phyloP scores from a whole-genome alignment of 2,797 vertebrate genomes.

The Cossypha dichroa region DNA sequence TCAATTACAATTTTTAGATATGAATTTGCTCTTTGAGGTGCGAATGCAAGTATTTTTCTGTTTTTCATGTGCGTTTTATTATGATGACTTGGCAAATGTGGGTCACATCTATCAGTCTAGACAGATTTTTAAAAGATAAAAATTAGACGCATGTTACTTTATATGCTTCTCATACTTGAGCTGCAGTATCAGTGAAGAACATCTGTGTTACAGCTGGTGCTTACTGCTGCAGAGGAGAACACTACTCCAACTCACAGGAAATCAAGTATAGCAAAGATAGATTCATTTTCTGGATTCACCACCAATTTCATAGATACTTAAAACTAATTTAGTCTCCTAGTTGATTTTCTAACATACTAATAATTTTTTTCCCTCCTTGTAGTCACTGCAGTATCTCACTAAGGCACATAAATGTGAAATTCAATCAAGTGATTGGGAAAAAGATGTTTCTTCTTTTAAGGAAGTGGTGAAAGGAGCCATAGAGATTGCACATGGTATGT shows the following conservation, averaged over 20 bases:
- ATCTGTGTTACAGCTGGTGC: constrained; percentile 71
- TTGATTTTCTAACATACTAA: not conserved
- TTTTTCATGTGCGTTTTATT: constrained; percentile 53
- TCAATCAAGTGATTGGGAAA: constrained; percentile 88
- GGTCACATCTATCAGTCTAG: constrained; percentile 74
- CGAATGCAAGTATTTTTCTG: constrained; percentile 17
- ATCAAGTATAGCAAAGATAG: not conserved
- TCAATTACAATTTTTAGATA: not conserved
- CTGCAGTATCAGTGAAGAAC: constrained; percentile 23
- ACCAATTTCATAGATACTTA: not conserved
- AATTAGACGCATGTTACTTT: constrained; percentile 45
- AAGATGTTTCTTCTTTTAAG: constrained; percentile 84
- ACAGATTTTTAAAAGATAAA: constrained; percentile 64
- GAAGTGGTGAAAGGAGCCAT: constrained; percentile 84
- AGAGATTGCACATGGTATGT: constrained; percentile 85
- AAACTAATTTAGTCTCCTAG: not conserved
- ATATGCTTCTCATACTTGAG: constrained; percentile 45
- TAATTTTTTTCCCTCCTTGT: not conserved
- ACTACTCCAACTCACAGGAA: not conserved
- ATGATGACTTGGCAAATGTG: constrained; percentile 46
- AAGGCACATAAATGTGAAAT: constrained; percentile 92
- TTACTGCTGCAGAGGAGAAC: not conserved
- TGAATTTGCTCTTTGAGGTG: not conserved
- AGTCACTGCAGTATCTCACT: constrained; percentile 90
- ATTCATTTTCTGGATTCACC: not conserved